Evolutionary conservation across 2,888 invertebrate genomes (phyloP), one percentile per base, ranked within the genome.

Genomic region (Holacanthella duospinosa): DNA sequence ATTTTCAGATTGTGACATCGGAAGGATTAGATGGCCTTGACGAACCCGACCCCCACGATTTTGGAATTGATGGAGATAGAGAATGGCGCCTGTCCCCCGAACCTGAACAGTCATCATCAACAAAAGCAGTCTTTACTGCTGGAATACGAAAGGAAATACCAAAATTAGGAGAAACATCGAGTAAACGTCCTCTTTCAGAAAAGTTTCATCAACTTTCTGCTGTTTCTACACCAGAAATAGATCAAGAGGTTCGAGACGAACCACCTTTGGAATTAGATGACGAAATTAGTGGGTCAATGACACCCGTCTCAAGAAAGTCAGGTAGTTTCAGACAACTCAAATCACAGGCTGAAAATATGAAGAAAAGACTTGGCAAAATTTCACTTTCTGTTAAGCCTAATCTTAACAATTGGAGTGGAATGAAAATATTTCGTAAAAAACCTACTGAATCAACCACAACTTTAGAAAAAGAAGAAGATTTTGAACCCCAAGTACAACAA

Each of bases 361-460:
- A 67, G 53, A 64, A 68, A 55, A 21, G 61, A 36, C 54, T 72
- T 1, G 65, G 63, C 1, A 80, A 80, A 73, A 76, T 78, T 62
- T 75, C 76, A 29, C 69, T 89, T 70, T 83, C 88, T 0, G 83
- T 84, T 25, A 78, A 82, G 65, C 81, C 84, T 2, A 82, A 83
- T 74, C 80, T 83, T 54, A 80, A 79, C 66, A 81, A 66, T 25
- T 66, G 68, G 67, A 63, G 66, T 1, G 66, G 66, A 25, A 62
- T 68, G 0, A 69, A 68, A 60, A 55, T 69, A 43, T 25, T 64
- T 6, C 65, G 62, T 44, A 65, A 58, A 25, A 3, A 44, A 27
- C 36, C 64, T 1, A 9, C 12, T 6, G 58, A 36, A 16, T 9
- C 36, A 9, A 6, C 29, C 36, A 36, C 3, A 58, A 9, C 4